Evolutionary conservation across 2,888 invertebrate species (phyloP).

Genomic region (Dicyrtoma fusca): DNA sequence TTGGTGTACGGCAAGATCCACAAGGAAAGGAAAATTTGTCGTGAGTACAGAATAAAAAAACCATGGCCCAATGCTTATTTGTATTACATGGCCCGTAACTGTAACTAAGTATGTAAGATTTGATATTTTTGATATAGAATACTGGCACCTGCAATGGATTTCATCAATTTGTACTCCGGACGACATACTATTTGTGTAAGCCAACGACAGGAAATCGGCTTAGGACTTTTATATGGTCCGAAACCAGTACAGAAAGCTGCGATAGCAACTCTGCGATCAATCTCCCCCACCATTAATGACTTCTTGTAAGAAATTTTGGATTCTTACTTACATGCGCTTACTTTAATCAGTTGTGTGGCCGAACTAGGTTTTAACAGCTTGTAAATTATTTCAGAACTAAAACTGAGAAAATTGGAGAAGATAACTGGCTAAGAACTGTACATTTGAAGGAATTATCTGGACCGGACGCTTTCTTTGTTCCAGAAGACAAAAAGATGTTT

Average conservation of each 20-base stretch:
- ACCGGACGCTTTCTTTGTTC: slow-evolving; percentile 23
- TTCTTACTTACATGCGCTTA: not conserved
- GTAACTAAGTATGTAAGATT: too few species aligned
- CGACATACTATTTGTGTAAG: not conserved
- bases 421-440: slow-evolving; percentile 10
- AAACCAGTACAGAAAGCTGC: slow-evolving; percentile 17
- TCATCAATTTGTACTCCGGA: slow-evolving; percentile 1
- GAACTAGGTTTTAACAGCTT: too few species aligned
- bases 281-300: slow-evolving; percentile 20
- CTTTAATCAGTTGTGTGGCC: too few species aligned
- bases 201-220: slow-evolving; percentile 8
- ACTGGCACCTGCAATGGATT: slow-evolving; percentile 8
- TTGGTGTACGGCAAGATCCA: slow-evolving; percentile 18
- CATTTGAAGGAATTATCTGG: slow-evolving; percentile 30
- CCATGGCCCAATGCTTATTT: too few species aligned
- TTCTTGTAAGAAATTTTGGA: slow-evolving; percentile 24
- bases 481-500: slow-evolving; percentile 24
- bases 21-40: slow-evolving; percentile 7
- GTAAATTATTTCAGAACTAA: slow-evolving; percentile 25
- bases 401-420: slow-evolving; percentile 28
- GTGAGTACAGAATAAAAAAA: too few species aligned
- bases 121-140: not conserved
- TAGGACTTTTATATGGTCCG: slow-evolving; percentile 12
- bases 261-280: slow-evolving; percentile 14
- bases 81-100: too few species aligned